Evolutionary conservation across 2,113 vertebrate species (phyloP).

Genomic region (Anseranas semipalmata): DNA sequence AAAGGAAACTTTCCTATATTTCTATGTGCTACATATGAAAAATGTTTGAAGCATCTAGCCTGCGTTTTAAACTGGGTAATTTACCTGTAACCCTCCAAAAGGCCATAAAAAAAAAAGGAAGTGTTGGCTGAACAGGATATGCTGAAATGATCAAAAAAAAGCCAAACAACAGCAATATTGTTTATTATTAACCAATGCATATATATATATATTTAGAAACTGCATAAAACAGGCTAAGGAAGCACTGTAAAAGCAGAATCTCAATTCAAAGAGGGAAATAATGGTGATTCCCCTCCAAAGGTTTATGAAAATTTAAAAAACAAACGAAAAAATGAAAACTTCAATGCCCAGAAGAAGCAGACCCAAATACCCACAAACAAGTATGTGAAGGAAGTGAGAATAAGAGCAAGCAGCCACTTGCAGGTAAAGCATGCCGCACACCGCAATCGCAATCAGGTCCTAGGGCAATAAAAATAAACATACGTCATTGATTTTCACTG

Average conservation of each 20-base stretch:
- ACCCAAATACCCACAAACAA: conserved; percentile 76
- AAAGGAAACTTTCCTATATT: neutral
- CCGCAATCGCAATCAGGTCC: conserved; percentile 87
- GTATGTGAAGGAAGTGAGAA: conserved; percentile 79
- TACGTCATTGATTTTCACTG: conserved; percentile 99
- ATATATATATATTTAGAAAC: conserved; percentile 26
- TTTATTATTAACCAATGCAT: neutral
- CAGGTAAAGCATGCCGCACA: conserved; percentile 91
- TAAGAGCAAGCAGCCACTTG: conserved; percentile 87
- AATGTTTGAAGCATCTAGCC: neutral
- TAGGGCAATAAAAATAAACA: conserved; percentile 95
- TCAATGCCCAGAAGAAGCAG: conserved; percentile 74
- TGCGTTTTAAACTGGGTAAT: neutral
- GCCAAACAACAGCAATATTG: conserved; percentile 19
- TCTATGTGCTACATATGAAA: neutral
- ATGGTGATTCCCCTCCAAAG: conserved; percentile 31
- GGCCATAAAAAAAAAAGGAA: neutral
- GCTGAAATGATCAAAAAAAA: neutral
- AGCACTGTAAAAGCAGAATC: conserved; percentile 52
- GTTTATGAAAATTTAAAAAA: conserved; percentile 12
- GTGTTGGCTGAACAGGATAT: neutral
- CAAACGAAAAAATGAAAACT: neutral
- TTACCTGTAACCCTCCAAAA: neutral
- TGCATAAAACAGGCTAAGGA: conserved; percentile 48
- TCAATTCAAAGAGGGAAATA: conserved; percentile 32